phyloP scores from a whole-genome alignment of 2,888 invertebrate species.

The Zhuqinia jingwanae region DNA sequence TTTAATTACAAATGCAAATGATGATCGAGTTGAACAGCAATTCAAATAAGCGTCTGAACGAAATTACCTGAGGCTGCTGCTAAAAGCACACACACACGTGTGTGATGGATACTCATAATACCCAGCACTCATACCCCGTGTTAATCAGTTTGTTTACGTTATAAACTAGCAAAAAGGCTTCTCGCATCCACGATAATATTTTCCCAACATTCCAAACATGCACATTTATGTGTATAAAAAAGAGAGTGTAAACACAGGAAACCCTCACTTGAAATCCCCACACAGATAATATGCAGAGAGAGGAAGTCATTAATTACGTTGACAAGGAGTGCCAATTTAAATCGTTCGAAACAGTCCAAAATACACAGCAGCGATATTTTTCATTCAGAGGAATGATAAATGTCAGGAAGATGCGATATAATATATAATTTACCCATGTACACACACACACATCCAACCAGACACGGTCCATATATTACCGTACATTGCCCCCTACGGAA shows the following conservation, averaged over 20 bases:
- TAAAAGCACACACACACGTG: too few relatives aligned
- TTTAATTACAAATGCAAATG: constrained; percentile 34
- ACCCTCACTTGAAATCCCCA: neutral
- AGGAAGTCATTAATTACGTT: constrained; percentile 76
- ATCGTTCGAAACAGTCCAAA: constrained; percentile 48
- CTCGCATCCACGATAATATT: too few relatives aligned
- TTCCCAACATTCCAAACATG: neutral
- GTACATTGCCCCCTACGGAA: constrained; percentile 5
- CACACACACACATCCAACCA: neutral
- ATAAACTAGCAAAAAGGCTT: neutral
- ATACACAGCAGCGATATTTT: neutral
- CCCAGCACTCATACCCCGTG: neutral
- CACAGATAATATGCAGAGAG: constrained; percentile 14
- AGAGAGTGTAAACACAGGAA: neutral
- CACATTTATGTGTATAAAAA: too few relatives aligned
- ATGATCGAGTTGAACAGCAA: neutral
- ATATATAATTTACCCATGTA: too few relatives aligned
- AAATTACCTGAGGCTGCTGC: too few relatives aligned
- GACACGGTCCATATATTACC: neutral
- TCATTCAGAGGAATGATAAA: constrained; percentile 27
- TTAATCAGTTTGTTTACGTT: constrained; percentile 23
- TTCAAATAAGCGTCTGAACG: too few relatives aligned
- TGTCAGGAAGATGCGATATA: neutral
- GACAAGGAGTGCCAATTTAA: constrained; percentile 76
- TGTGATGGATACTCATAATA: too few relatives aligned